Base-by-base conservation (phyloP, 2,888 invertebrate species). In the Leptinotarsa tumamoca region DNA sequence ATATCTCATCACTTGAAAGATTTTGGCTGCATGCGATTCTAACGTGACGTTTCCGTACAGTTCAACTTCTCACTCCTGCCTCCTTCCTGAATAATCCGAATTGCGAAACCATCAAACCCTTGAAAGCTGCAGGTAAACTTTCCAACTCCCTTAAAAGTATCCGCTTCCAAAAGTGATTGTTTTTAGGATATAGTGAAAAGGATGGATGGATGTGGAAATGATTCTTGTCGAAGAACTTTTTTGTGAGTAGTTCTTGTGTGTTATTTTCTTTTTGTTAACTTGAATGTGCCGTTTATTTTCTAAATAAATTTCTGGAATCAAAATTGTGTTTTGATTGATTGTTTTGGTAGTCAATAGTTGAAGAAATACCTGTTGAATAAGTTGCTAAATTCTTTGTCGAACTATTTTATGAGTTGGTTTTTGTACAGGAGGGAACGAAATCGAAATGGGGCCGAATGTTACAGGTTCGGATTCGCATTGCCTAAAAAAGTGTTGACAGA, bases 1-100 rank as follows among this genome's bases (percentile, higher is more conserved):
- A 21, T 21, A 58, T 21, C 4, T 58, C 10, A 27, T 21, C 14
- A 33, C 63, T 33, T 27, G 43, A 63, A 43, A n/a, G 33, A 10
- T 70, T n/a, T 49, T 15, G 15, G 5, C 21, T 21, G 56, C 58
- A 58, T 70, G 70, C 43, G 14, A 56, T 27, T 69, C 23, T 70
- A 70, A 70, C 58, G 18, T 21, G 13, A 23, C 4, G 13, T 49
- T 70, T 23, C 49, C 27, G 14, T 27, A n/a, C 56, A 70, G 70
- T 70, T 49, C 33, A 70, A 15, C 58, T 70, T 33, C 70, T 70
- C 2, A 58, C 18, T 50, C 70, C 70, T 23, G 70, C 56, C 13
- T 70, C 70, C 49, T 70, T 70, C 50, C 49, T 70, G 58, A 58
- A 49, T 21, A 23, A 23, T 49, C 15, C 49, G 2, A 70, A 21